These are phyloP conservation scores for Capromys pilorides DNA, from an alignment of 2,797 vertebrate species.

Conservation along the genomic window DNA sequence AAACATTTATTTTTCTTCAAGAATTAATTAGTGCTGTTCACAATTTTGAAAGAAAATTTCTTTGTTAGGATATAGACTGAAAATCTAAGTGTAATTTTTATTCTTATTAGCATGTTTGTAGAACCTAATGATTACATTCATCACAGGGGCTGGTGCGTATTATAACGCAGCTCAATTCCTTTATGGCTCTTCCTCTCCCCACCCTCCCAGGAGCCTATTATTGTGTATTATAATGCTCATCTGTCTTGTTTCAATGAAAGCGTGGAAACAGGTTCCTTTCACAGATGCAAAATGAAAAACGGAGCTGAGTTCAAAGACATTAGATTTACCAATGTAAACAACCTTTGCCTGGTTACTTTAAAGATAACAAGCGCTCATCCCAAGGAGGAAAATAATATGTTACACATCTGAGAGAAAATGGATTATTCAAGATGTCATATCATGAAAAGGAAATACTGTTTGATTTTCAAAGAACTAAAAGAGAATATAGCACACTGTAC, in stretches of 20 bases:
- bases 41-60: conserved; percentile 60
- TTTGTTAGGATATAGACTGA: conserved; percentile 30
- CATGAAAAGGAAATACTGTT: conserved; percentile 62
- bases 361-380: conserved; percentile 26
- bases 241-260: conserved; percentile 48
- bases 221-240: neutral
- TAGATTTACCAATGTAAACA: conserved; percentile 57
- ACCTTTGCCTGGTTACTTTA: conserved; percentile 61
- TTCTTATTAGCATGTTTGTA: neutral
- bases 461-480: conserved; percentile 52
- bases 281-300: conserved; percentile 22
- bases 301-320: conserved; percentile 55
- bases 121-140: neutral
- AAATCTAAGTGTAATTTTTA: neutral
- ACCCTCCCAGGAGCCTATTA: neutral
- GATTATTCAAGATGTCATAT: conserved; percentile 63
- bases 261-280: conserved; percentile 48
- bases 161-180: neutral
- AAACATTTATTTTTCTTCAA: conserved; percentile 46
- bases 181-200: neutral
- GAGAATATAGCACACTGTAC: conserved; percentile 30
- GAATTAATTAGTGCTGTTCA: neutral
- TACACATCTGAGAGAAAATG: conserved; percentile 65
- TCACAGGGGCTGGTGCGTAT: neutral
- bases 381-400: conserved; percentile 42